Evolutionary conservation across 2,797 vertebrate species (phyloP), one percentile per base, ranked within the genome.

Genomic region (Podargus strigoides): DNA sequence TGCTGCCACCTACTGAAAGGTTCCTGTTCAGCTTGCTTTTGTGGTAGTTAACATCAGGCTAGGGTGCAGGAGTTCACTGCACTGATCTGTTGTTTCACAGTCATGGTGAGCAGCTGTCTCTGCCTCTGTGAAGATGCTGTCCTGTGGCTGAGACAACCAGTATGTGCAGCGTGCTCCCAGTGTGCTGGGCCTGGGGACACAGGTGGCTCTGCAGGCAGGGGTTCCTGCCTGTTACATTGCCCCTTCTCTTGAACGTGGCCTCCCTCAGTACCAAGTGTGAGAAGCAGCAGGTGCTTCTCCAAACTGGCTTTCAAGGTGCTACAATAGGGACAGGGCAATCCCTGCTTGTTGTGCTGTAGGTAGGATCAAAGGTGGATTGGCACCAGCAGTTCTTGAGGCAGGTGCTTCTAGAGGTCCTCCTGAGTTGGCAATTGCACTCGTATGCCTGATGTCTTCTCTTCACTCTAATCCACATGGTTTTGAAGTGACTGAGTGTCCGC

Each of bases 1-100:
- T 95, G 91, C 96, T 95, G 93, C 94, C 94, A 94, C 69, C 94
- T 95, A 84, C 76, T 93, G 96, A 95, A 78, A 80, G 39, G 50
- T 68, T 91, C 50, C 32, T 32, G 11, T 66, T 20, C 0, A 0
- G 12, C n/a, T 89, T 75, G 34, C 85, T 85, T 58, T 72, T 42
- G 44, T 60, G 39, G 46, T 32, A 39, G 66, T 68, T 79, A 68
- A 80, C 39, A 14, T 36, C 53, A 70, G 83, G 42, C n/a, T 28
- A 24, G 60, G 52, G 66, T 72, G 58, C 83, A 60, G 83, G 52
- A 81, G 55, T 66, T 94, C 63, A 32, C n/a, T 72, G 64, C 52
- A 68, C 47, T 39, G 68, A 53, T 58, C 9, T 0, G 0, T 78
- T 37, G 30, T 66, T 70, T 53, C 64, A 47, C 22, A 21, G 34